Percentiles rank a stretch among this genome's conserved stretches.
phyloP scores from a whole-genome alignment of 2,888 invertebrate genomes.

The Amphipoea oculea region DNA sequence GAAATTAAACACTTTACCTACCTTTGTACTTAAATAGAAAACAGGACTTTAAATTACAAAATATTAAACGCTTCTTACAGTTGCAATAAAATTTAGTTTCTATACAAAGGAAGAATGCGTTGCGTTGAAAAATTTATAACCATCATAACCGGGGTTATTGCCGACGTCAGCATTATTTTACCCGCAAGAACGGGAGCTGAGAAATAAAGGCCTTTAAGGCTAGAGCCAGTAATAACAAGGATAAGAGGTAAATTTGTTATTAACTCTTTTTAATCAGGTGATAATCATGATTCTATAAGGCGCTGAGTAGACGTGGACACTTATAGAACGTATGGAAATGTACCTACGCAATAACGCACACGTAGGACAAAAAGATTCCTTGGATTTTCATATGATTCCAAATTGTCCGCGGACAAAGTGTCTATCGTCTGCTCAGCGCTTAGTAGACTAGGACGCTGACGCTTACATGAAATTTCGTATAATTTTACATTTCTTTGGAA shows the following conservation, averaged over 20 bases:
- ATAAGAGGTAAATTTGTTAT: conserved; percentile 3
- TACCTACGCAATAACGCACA: neutral
- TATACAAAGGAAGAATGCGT: conserved; percentile 68
- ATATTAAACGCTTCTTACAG: neutral
- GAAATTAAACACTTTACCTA: conserved; percentile 2
- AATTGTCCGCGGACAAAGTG: neutral
- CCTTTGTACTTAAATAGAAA: neutral
- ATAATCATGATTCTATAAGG: neutral
- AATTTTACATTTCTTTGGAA: neutral
- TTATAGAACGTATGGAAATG: neutral
- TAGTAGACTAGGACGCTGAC: too few relatives aligned
- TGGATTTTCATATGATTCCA: neutral
- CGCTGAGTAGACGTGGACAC: neutral
- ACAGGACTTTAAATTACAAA: conserved; percentile 5
- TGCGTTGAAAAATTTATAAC: conserved; percentile 70
- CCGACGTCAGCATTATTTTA: conserved; percentile 44
- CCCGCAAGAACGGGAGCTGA: conserved; percentile 5
- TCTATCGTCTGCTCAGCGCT: neutral
- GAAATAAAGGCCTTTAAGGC: conserved; percentile 27
- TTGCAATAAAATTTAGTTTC: conserved; percentile 43
- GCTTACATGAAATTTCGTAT: neutral
- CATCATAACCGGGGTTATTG: conserved; percentile 71
- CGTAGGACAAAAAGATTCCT: neutral
- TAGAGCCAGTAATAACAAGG: conserved; percentile 14
- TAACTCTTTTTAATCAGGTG: conserved; percentile 1